These are phyloP conservation scores for Colius striatus DNA, from an alignment of 2,113 vertebrate species.

Conservation along the genomic window DNA sequence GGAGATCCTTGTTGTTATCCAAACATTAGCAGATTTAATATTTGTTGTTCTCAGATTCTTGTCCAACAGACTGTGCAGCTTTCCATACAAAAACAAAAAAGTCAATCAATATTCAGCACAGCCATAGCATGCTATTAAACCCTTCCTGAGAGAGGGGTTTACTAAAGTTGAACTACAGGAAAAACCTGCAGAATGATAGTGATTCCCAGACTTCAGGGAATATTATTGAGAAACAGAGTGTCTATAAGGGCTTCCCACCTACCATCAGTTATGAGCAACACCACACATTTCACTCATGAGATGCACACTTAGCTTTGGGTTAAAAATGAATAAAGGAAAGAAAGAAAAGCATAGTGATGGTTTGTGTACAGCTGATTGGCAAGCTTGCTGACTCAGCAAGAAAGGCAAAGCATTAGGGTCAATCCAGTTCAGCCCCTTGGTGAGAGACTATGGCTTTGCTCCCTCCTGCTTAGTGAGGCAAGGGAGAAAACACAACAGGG, in stretches of 20 bases:
- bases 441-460: not conserved
- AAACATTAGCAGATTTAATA: not conserved
- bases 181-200: not conserved
- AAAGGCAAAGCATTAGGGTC: not conserved
- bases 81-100: not conserved
- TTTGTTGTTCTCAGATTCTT: not conserved
- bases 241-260: not conserved
- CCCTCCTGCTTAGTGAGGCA: not conserved
- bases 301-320: not conserved
- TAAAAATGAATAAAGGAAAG: constrained; percentile 4
- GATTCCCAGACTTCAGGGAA: not conserved
- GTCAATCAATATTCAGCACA: not conserved
- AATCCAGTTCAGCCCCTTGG: rapidly evolving
- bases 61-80: not conserved
- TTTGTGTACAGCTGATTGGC: not conserved
- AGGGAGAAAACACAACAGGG: not conserved
- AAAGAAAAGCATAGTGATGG: not conserved
- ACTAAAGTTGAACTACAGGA: constrained; percentile 16
- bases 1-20: not conserved
- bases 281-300: not conserved
- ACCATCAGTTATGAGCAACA: not conserved
- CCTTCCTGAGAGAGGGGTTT: not conserved
- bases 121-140: not conserved
- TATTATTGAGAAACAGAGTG: not conserved
- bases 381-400: not conserved